Percentiles rank a stretch among this genome's conserved stretches.
Conservation (phyloP, 2,113 vertebrate genomes). For the Pontoporia blainvillei region DNA sequence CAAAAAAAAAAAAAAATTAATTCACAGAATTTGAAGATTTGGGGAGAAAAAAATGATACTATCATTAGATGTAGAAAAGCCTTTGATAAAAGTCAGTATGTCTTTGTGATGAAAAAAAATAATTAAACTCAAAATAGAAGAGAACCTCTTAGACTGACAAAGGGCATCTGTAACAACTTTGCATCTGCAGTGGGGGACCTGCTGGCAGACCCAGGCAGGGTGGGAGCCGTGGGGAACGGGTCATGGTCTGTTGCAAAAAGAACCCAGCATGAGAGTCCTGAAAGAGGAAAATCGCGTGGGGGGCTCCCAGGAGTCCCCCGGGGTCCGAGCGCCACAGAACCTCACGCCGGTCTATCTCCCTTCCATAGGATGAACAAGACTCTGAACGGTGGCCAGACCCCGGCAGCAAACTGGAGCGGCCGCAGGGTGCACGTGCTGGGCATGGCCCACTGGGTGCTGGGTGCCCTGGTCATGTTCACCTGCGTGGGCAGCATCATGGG, state of each 20-base stretch:
- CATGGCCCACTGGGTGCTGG: not conserved
- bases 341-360: rapidly evolving
- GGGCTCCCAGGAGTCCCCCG: rapidly evolving
- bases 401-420: rapidly evolving
- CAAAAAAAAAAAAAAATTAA: not conserved
- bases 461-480: slow-evolving; percentile 46
- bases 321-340: rapidly evolving
- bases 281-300: rapidly evolving
- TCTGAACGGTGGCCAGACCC: rapidly evolving
- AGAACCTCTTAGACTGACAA: not conserved
- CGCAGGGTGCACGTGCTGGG: rapidly evolving
- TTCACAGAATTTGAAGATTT: not conserved
- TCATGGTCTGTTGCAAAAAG: rapidly evolving
- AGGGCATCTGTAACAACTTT: rapidly evolving
- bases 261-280: too few species aligned
- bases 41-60: not conserved
- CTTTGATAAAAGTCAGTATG: not conserved
- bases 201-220: not conserved
- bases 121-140: not conserved
- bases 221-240: rapidly evolving
- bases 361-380: not conserved
- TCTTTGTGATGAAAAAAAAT: not conserved
- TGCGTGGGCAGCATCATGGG: slow-evolving; percentile 63
- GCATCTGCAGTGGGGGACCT: rapidly evolving
- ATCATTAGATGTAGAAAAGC: not conserved